Evolutionary conservation across 2,888 invertebrate genomes (phyloP), one percentile per base, ranked within the genome.

Genomic region (Agrypnus murinus): DNA sequence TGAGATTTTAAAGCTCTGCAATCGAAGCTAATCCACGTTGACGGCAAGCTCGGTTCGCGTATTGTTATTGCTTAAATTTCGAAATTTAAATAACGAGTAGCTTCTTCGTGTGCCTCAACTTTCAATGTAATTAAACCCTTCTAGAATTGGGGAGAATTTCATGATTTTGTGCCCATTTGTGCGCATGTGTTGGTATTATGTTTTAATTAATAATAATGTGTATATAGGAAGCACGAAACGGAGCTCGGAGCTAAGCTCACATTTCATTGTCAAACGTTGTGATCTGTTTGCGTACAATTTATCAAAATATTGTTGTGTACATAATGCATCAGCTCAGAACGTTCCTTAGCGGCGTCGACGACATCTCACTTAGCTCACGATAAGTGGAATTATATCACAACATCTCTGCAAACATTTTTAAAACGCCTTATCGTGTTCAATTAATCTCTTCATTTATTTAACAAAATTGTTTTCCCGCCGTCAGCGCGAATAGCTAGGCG

Each of bases 261-360:
- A 75, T 77, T 78, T 79, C 77, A 78, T 77, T 81, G 77, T 80
- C 79, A 77, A 75, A 72, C 75, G 75, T 77, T 78, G 76, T 77
- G 77, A 79, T 80, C 79, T 81, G 80, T 80, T 80, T 78, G 74
- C 77, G 68, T 75, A 77, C 79, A 78, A 80, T 81, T 81, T 81
- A 80, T 80, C 80, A 81, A 81, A 81, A 81, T 78, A 81, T 80
- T 80, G 77, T 79, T 67, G 48, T 67, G 60, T 67, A 50, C 66
- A 67, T 50, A 60, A 60, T 60, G 59, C 59, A 63, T 62, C 64
- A 60, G 36, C 55, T 14, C 55, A 19, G 36, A 55, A 31, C 64
- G 64, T 58, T 65, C 59, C 59, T 67, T 68, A 40, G 66, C 66
- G 72, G 55, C 55, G 55, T 34, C 32, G 50, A 55, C 14, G 55